These are phyloP conservation scores for Pseudorectes ferrugineus DNA, from an alignment of 2,113 vertebrate genomes.

Conservation along the genomic window DNA sequence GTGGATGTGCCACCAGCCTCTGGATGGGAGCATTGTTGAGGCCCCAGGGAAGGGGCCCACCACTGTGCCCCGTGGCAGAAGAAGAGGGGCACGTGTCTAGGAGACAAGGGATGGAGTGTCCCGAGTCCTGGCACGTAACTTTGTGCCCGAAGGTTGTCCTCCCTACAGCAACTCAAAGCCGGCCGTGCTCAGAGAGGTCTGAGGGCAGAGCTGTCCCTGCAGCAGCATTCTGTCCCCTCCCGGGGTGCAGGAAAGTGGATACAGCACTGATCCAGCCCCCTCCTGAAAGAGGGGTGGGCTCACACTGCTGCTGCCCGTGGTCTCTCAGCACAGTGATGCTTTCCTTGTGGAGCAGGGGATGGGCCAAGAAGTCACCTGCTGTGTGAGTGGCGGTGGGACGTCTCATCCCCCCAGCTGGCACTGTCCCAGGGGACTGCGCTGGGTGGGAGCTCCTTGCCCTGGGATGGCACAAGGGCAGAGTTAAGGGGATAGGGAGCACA, in stretches of 20 bases:
- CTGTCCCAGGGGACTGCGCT: not conserved
- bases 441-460: not conserved
- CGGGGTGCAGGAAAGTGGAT: not conserved
- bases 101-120: not conserved
- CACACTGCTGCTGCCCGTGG: fast-evolving
- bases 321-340: not conserved
- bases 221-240: not conserved
- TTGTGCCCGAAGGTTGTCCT: not conserved
- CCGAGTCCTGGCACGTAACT: not conserved
- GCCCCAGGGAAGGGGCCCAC: not conserved
- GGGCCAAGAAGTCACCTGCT: not conserved
- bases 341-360: not conserved
- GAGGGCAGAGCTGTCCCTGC: not conserved
- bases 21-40: not conserved
- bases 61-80: fast-evolving
- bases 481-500: not conserved
- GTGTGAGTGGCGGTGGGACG: not conserved
- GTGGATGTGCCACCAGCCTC: not conserved
- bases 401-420: not conserved
- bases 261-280: not conserved
- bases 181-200: fast-evolving
- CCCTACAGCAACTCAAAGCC: not conserved
- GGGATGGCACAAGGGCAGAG: not conserved
- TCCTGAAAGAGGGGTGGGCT: not conserved
- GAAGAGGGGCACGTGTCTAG: not conserved